Conservation (phyloP, 2,797 vertebrate genomes). For the Phoeniculus purpureus region DNA sequence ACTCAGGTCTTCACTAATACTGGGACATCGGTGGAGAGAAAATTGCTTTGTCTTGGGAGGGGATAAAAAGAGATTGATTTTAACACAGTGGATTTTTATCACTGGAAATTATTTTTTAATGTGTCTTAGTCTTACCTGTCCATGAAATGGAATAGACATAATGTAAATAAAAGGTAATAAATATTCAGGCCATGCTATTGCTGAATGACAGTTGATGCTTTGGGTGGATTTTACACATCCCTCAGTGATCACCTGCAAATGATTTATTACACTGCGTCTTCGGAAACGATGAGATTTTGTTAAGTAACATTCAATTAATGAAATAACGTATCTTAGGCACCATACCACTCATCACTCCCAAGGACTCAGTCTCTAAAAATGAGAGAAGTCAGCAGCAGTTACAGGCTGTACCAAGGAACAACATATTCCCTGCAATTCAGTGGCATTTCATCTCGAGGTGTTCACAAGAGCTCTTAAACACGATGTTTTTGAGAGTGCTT, state of each 20-base stretch:
- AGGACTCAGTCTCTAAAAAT: not conserved
- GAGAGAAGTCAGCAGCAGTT: constrained; percentile 22
- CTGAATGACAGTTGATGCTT: constrained; percentile 5
- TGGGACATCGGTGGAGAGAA: not conserved
- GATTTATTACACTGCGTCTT: not conserved
- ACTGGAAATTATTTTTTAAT: not conserved
- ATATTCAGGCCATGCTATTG: constrained; percentile 25
- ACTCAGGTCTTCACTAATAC: not conserved
- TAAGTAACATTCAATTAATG: constrained; percentile 41
- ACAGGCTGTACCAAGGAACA: not conserved
- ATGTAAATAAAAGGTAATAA: constrained; percentile 38
- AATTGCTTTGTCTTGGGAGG: not conserved
- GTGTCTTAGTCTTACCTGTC: not conserved
- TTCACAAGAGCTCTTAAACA: not conserved
- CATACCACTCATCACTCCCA: not conserved
- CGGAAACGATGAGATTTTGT: not conserved
- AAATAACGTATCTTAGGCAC: constrained; percentile 35
- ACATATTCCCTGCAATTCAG: not conserved
- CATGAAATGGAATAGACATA: not conserved
- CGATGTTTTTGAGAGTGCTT: not conserved
- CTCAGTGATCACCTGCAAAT: constrained; percentile 22
- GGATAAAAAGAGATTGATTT: constrained; percentile 11
- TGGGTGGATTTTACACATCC: constrained; percentile 28
- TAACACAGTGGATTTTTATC: constrained; percentile 7
- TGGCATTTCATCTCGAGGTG: not conserved